phyloP scores from a whole-genome alignment of 2,888 invertebrate genomes.

The Lacanobia wlatinum region DNA sequence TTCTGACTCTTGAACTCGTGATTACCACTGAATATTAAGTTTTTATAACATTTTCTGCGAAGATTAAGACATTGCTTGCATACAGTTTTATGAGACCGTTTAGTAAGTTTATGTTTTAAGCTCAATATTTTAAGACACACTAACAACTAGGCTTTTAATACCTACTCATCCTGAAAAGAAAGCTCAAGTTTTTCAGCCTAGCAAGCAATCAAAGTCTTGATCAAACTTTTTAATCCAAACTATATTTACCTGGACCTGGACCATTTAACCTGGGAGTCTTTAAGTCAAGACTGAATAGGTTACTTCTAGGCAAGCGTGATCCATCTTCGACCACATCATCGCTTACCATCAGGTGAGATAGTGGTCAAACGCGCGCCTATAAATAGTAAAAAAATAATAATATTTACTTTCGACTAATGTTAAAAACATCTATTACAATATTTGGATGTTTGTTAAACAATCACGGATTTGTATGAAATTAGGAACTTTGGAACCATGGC shows the following conservation, averaged over 20 bases:
- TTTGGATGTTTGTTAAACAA: not conserved
- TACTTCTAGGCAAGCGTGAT: too few relatives aligned
- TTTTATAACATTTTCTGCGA: constrained; percentile 17
- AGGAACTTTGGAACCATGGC: not conserved
- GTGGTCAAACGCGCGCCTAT: too few relatives aligned
- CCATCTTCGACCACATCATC: too few relatives aligned
- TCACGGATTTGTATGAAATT: not conserved
- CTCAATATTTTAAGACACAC: not conserved
- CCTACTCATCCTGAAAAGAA: too few relatives aligned
- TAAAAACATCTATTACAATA: not conserved
- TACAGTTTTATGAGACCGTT: not conserved
- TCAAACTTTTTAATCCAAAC: not conserved
- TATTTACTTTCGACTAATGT: not conserved
- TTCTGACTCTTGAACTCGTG: constrained; percentile 46
- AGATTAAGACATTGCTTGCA: not conserved
- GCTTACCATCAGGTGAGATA: too few relatives aligned
- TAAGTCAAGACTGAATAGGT: too few relatives aligned
- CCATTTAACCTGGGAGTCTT: too few relatives aligned
- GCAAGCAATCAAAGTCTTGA: not conserved
- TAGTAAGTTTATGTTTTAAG: not conserved
- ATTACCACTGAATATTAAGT: constrained; percentile 19
- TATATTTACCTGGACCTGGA: too few relatives aligned
- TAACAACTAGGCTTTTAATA: not conserved
- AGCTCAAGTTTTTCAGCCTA: not conserved
- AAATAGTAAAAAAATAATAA: too few relatives aligned